These are phyloP conservation scores for Halcyon malimbica DNA, from an alignment of 2,113 vertebrate genomes.

Conservation along the genomic window DNA sequence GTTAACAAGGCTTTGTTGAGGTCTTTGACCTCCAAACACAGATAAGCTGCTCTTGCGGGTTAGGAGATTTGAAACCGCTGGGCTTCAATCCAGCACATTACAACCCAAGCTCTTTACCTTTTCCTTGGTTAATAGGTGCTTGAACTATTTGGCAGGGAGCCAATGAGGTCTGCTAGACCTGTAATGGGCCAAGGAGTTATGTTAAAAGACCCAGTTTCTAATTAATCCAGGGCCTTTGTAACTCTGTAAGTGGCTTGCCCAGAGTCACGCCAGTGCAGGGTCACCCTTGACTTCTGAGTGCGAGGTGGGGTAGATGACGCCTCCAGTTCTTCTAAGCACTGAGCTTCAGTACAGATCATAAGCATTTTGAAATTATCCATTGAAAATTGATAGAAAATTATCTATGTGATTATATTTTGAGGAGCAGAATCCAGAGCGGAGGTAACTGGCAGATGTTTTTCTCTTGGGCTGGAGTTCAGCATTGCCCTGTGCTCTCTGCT, in stretches of 20 bases:
- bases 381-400: not conserved
- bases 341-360: not conserved
- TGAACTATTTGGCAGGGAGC: slow-evolving; percentile 62
- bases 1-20: not conserved
- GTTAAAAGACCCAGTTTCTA: slow-evolving; percentile 22
- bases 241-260: not conserved
- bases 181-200: not conserved
- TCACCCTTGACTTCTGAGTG: not conserved
- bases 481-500: not conserved
- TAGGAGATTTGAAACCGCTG: slow-evolving; percentile 40
- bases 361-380: not conserved
- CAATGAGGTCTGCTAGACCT: slow-evolving; percentile 34
- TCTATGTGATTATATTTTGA: not conserved
- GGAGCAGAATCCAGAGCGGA: not conserved
- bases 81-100: slow-evolving; percentile 27
- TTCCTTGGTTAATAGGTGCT: slow-evolving; percentile 61
- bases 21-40: slow-evolving; percentile 33
- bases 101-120: slow-evolving; percentile 62
- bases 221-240: slow-evolving; percentile 10
- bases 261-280: not conserved
- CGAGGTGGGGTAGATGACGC: not conserved
- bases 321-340: not conserved
- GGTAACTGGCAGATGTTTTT: not conserved
- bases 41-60: slow-evolving; percentile 38
- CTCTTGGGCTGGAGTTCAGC: not conserved